Evolutionary conservation across 1,140 invertebrate genomes (phyloP).

Genomic region (Zophobas atratus): DNA sequence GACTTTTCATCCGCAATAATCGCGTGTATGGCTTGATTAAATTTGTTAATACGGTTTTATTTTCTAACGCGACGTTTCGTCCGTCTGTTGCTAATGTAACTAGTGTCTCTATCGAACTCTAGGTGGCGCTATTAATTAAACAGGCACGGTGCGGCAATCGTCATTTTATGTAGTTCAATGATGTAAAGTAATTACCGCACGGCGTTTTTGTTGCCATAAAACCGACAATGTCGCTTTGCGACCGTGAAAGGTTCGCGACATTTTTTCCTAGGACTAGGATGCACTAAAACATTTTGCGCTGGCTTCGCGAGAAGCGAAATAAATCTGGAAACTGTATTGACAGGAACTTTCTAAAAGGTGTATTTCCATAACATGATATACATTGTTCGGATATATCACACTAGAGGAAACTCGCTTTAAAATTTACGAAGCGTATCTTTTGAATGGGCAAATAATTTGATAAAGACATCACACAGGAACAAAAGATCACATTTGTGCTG

Average conservation of each 20-base stretch:
- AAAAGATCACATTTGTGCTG: constrained; percentile 29
- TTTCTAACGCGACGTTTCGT: not conserved
- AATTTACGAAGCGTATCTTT: constrained; percentile 33
- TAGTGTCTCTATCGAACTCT: too few relatives aligned
- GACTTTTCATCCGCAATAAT: not conserved
- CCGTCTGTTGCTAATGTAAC: too few relatives aligned
- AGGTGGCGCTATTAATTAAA: too few relatives aligned
- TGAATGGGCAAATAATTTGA: constrained; percentile 33
- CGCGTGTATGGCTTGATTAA: not conserved
- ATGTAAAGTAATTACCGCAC: too few relatives aligned
- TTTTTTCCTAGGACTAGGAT: not conserved
- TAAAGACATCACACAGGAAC: constrained; percentile 33
- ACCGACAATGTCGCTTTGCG: not conserved
- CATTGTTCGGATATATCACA: constrained; percentile 25
- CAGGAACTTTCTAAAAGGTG: not conserved
- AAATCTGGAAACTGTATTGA: not conserved
- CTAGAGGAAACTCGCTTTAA: constrained; percentile 32
- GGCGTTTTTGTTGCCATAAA: not conserved
- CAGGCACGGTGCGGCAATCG: too few relatives aligned
- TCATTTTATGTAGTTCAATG: too few relatives aligned
- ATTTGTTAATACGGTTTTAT: not conserved
- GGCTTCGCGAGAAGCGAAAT: not conserved
- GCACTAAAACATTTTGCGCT: not conserved
- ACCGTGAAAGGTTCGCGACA: too few relatives aligned
- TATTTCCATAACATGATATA: constrained; percentile 23